Percentiles rank a stretch among this genome's conserved stretches.
Conservation (phyloP, 2,888 invertebrate species). For the Cyrtodaria siliqua region DNA sequence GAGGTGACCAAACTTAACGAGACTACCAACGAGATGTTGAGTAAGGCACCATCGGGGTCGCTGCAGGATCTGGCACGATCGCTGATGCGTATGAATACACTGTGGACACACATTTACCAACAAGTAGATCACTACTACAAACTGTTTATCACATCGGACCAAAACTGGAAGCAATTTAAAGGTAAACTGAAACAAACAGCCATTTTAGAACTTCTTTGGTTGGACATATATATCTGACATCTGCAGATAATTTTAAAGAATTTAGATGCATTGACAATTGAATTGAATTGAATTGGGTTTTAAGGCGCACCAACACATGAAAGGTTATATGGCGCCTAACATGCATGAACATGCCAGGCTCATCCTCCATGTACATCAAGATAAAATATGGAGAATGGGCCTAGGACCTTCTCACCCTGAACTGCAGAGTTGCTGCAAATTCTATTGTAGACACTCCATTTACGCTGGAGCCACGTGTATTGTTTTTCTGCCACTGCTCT, state of each 20-base stretch:
- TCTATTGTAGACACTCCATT: too few relatives aligned
- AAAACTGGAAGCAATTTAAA: slow-evolving; percentile 81
- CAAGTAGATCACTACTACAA: slow-evolving; percentile 78
- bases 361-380: too few relatives aligned
- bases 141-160: slow-evolving; percentile 76
- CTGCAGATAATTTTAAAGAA: not conserved
- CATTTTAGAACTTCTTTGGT: not conserved
- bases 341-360: too few relatives aligned
- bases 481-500: too few relatives aligned
- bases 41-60: slow-evolving; percentile 74
- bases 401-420: too few relatives aligned
- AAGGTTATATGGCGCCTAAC: too few relatives aligned
- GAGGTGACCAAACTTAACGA: slow-evolving; percentile 75
- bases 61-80: slow-evolving; percentile 79
- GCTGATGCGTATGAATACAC: slow-evolving; percentile 77
- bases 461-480: too few relatives aligned
- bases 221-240: not conserved
- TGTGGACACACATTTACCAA: slow-evolving; percentile 82
- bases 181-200: slow-evolving; percentile 52
- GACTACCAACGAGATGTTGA: slow-evolving; percentile 75
- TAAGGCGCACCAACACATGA: too few relatives aligned
- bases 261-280: too few relatives aligned
- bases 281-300: too few relatives aligned
- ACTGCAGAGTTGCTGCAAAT: too few relatives aligned
- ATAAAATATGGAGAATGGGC: too few relatives aligned